Conservation (phyloP, 2,888 invertebrate species). For the Melolontha melolontha region DNA sequence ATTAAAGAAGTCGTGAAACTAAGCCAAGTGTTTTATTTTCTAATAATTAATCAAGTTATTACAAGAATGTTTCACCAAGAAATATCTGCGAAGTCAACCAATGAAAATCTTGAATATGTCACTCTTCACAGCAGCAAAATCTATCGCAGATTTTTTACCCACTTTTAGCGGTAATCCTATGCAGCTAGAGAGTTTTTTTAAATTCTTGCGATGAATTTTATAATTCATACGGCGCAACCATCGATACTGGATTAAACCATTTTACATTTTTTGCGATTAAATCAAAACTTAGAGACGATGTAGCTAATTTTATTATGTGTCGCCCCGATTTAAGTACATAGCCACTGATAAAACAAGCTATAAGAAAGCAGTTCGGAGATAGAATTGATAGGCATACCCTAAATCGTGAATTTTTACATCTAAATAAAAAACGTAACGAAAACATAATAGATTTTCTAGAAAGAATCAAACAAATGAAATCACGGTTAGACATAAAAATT, state of each 20-base stretch:
- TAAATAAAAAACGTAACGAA: slow-evolving; percentile 9
- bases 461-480: too few species aligned
- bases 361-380: slow-evolving; percentile 12
- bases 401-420: slow-evolving; percentile 14
- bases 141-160: slow-evolving; percentile 17
- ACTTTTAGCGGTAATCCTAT: not conserved
- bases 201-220: slow-evolving; percentile 9
- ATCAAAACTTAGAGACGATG: slow-evolving; percentile 9
- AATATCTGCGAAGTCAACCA: too few species aligned
- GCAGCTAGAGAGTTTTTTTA: slow-evolving; percentile 17
- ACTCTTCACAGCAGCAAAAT: slow-evolving; percentile 3
- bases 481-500: not conserved
- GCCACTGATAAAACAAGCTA: not conserved
- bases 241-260: slow-evolving; percentile 1
- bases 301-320: slow-evolving; percentile 24
- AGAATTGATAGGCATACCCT: slow-evolving; percentile 3
- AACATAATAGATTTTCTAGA: too few species aligned
- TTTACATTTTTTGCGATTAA: slow-evolving; percentile 5
- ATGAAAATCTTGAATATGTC: too few species aligned
- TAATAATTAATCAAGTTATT: too few species aligned
- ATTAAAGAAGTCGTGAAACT: too few species aligned
- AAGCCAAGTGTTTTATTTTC: too few species aligned
- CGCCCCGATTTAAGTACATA: slow-evolving; percentile 10
- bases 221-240: slow-evolving; percentile 4
- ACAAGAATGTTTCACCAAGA: too few species aligned